Evolutionary conservation across 1,140 invertebrate genomes (phyloP).

Genomic region (Piezodorus guildinii): DNA sequence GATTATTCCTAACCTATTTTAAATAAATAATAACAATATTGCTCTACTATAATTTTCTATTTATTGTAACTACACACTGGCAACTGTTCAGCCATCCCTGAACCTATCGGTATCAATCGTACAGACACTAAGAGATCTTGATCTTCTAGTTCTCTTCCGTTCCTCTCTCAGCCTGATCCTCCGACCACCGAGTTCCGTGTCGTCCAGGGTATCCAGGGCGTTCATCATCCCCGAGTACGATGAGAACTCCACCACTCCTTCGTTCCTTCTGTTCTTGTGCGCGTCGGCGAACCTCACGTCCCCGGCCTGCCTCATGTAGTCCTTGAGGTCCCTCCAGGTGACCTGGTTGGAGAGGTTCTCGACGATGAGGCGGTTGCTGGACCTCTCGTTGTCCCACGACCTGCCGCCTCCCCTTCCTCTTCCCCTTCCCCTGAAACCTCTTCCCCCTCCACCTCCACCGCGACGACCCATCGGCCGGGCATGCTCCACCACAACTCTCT

Average conservation of each 20-base stretch:
- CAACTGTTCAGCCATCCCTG: no score
- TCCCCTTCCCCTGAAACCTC: no score
- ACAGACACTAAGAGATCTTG: conserved; percentile 53
- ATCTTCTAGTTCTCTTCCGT: conserved; percentile 46
- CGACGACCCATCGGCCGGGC: no score
- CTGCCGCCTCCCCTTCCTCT: no score
- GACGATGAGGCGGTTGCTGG: conserved; percentile 54
- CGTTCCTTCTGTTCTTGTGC: conserved; percentile 89
- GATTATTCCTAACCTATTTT: no score
- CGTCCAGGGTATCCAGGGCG: conserved; percentile 90
- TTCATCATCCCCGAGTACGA: conserved; percentile 87
- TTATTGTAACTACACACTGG: no score
- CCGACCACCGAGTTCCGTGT: conserved; percentile 90
- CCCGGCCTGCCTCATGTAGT: conserved; percentile 97
- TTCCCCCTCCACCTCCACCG: no score
- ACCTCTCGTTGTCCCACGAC: no score
- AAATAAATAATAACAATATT: no score
- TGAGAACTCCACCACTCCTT: conserved; percentile 92
- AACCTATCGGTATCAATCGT: conserved; percentile 33
- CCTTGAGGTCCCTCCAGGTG: conserved; percentile 99
- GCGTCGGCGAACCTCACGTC: conserved; percentile 99
- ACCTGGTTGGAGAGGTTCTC: conserved; percentile 97
- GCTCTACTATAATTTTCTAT: no score
- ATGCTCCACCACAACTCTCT: conserved; percentile 44
- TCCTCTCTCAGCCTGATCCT: conserved; percentile 85